Evolutionary conservation across 2,113 vertebrate species (phyloP).

Genomic region (Ctenomys sociabilis): DNA sequence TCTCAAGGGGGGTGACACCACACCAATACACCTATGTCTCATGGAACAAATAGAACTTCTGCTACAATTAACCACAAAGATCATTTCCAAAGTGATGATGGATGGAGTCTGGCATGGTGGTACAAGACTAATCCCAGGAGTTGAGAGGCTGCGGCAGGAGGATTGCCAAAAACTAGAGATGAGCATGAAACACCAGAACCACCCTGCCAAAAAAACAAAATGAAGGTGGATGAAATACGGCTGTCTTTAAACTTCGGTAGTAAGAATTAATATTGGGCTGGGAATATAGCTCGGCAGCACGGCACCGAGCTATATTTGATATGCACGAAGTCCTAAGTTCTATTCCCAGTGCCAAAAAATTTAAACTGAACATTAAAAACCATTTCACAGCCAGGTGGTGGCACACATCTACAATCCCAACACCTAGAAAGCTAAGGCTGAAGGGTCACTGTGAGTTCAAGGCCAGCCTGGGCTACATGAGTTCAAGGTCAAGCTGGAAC

Average conservation of each 20-base stretch:
- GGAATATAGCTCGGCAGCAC: too few relatives aligned
- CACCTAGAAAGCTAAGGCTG: background rate
- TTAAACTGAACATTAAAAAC: background rate
- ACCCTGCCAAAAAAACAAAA: background rate
- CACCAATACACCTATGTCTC: background rate
- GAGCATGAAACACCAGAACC: background rate
- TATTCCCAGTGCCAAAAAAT: background rate
- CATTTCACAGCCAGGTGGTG: background rate
- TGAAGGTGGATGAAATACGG: background rate
- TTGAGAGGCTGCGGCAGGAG: background rate
- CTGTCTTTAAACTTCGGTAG: background rate
- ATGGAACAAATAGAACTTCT: background rate
- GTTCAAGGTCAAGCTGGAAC: too few relatives aligned
- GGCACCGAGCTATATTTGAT: too few relatives aligned
- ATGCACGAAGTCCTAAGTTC: too few relatives aligned
- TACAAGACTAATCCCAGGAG: background rate
- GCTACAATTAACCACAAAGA: background rate
- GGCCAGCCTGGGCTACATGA: too few relatives aligned
- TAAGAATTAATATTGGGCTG: background rate
- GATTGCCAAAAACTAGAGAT: background rate
- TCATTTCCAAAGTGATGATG: background rate
- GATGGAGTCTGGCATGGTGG: background rate
- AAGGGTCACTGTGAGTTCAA: background rate
- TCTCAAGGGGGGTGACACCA: background rate
- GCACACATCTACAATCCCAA: background rate